phyloP scores from a whole-genome alignment of 2,888 invertebrate genomes.

The Drosophila cyrtoloma region DNA sequence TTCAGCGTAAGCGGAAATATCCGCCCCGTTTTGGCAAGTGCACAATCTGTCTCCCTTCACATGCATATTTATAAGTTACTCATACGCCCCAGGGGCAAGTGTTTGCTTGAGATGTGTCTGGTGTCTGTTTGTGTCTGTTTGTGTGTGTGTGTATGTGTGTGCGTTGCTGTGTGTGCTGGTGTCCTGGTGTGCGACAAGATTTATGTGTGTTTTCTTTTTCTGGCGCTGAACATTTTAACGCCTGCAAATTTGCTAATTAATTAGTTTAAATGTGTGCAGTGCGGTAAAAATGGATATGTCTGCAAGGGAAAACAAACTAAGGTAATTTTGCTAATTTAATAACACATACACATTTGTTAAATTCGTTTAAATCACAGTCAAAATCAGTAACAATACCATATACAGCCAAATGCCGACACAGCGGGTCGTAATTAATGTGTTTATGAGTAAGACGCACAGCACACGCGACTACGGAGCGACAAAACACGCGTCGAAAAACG shows the following conservation, averaged over 20 bases:
- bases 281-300: slow-evolving; percentile 7
- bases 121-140: neutral
- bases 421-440: slow-evolving; percentile 71
- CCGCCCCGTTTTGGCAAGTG: slow-evolving; percentile 66
- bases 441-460: slow-evolving; percentile 52
- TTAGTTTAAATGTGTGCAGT: slow-evolving; percentile 61
- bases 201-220: slow-evolving; percentile 73
- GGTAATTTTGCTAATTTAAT: slow-evolving; percentile 16
- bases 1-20: slow-evolving; percentile 34
- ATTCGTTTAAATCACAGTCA: neutral
- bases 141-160: neutral
- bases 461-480: neutral
- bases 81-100: slow-evolving; percentile 58
- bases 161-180: slow-evolving; percentile 22
- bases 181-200: slow-evolving; percentile 73
- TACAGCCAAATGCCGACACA: slow-evolving; percentile 30
- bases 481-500: slow-evolving; percentile 35
- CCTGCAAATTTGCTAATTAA: slow-evolving; percentile 77
- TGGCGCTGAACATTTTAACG: slow-evolving; percentile 73
- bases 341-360: neutral
- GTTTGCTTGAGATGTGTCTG: slow-evolving; percentile 13
- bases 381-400: slow-evolving; percentile 16
- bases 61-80: slow-evolving; percentile 49
- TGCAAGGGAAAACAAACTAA: slow-evolving; percentile 5
- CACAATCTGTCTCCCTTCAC: slow-evolving; percentile 46